A percentile compares a stretch with the other conserved stretches of the same genome.
Conservation (phyloP, 1,140 invertebrate species). For the Nasonia vitripennis region DNA sequence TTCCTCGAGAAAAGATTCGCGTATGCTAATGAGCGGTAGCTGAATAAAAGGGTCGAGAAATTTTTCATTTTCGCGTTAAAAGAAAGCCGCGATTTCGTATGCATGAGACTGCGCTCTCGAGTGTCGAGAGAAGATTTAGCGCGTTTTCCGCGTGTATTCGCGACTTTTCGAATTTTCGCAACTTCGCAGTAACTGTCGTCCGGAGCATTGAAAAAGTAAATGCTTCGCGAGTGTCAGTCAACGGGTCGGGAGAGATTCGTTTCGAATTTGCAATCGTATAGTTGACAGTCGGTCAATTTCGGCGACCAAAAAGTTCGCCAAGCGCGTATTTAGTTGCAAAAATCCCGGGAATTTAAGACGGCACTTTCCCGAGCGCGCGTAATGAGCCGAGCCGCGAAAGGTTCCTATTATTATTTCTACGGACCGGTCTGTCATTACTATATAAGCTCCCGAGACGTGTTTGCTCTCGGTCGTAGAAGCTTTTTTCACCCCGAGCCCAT, state of each 20-base stretch:
- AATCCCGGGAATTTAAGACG: not conserved
- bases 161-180: not conserved
- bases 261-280: not conserved
- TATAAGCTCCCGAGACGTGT: not conserved
- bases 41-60: too few species aligned
- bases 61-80: too few species aligned
- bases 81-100: too few species aligned
- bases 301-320: too few species aligned
- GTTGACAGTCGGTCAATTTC: too few species aligned
- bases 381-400: not conserved
- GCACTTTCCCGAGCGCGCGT: not conserved
- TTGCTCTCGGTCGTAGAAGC: not conserved
- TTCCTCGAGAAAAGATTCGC: too few species aligned
- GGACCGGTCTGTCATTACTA: not conserved
- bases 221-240: not conserved
- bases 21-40: too few species aligned
- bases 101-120: not conserved
- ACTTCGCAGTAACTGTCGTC: not conserved
- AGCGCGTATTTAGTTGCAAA: too few species aligned
- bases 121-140: slow-evolving; percentile 2
- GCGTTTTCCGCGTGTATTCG: not conserved
- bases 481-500: not conserved
- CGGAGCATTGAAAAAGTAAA: not conserved
- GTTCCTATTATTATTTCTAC: not conserved
- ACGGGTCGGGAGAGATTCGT: too few species aligned